phyloP scores from a whole-genome alignment of 2,113 vertebrate genomes.

The Centrocercus urophasianus region DNA sequence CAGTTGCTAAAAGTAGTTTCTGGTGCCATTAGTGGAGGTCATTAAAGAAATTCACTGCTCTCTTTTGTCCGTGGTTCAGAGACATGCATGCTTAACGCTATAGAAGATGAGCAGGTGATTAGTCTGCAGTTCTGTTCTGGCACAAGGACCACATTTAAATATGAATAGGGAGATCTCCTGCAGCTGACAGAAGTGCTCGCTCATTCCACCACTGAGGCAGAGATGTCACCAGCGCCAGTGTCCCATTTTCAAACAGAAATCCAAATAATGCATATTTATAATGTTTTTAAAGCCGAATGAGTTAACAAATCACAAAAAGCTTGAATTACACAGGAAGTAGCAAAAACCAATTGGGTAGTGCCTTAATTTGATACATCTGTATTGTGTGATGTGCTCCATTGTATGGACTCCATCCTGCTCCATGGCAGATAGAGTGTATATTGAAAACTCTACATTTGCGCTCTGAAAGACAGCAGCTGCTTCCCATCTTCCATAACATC shows the following conservation, averaged over 20 bases:
- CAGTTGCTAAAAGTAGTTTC: not conserved
- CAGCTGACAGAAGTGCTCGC: slow-evolving; percentile 64
- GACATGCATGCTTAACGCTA: not conserved
- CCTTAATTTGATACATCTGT: slow-evolving; percentile 43
- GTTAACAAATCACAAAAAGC: slow-evolving; percentile 40
- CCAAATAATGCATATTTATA: slow-evolving; percentile 66
- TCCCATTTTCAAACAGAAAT: slow-evolving; percentile 31
- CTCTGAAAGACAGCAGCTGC: slow-evolving; percentile 56
- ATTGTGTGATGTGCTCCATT: slow-evolving; percentile 44
- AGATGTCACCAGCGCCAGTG: slow-evolving; percentile 24
- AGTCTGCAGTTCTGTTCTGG: not conserved
- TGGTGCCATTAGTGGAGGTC: not conserved
- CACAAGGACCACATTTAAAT: slow-evolving; percentile 50
- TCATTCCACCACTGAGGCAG: slow-evolving; percentile 17
- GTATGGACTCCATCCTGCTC: slow-evolving; percentile 23
- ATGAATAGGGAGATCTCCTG: slow-evolving; percentile 54
- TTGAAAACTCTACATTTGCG: not conserved
- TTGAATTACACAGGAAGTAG: slow-evolving; percentile 46
- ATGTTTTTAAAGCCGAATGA: slow-evolving; percentile 6
- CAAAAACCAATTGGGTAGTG: not conserved
- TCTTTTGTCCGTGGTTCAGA: not conserved
- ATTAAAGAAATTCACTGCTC: not conserved
- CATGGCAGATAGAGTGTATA: not conserved
- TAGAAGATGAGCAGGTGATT: not conserved
- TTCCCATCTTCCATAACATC: slow-evolving; percentile 19